Conservation (phyloP, 2,797 vertebrate genomes). For the Helostoma temminkii region DNA sequence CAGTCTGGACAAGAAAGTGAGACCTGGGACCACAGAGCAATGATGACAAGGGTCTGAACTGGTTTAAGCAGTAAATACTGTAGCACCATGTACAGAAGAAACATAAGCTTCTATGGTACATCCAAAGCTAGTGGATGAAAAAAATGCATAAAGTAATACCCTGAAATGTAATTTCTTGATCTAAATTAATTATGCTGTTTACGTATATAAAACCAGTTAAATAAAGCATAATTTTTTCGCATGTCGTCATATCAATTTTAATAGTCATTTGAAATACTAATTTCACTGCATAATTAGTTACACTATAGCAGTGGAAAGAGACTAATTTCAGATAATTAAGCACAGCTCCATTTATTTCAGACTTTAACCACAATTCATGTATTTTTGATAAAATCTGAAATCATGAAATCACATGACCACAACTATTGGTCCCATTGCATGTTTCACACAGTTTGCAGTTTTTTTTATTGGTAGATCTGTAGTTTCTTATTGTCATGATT, state of each 20-base stretch:
- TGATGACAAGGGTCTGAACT: conserved; percentile 44
- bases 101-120: background rate
- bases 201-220: no score
- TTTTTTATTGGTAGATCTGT: conserved; percentile 12
- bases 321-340: conserved; percentile 2
- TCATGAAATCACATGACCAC: conserved; percentile 5
- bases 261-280: no score
- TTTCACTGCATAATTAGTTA: background rate
- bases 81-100: conserved; percentile 14
- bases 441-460: conserved; percentile 4
- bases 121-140: background rate
- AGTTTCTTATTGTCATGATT: conserved; percentile 51
- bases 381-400: conserved; percentile 13
- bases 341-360: conserved; percentile 6
- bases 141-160: background rate
- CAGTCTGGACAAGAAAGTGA: conserved; percentile 74
- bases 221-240: background rate
- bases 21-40: conserved; percentile 53
- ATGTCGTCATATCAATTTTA: background rate
- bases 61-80: conserved; percentile 50
- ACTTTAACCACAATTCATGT: background rate
- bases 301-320: background rate
- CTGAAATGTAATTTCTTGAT: no score
- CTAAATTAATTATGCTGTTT: no score
- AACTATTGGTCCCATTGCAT: background rate